Percentiles rank a stretch among this genome's conserved stretches.
phyloP scores from a whole-genome alignment of 2,888 invertebrate genomes.

The Phortica magna region DNA sequence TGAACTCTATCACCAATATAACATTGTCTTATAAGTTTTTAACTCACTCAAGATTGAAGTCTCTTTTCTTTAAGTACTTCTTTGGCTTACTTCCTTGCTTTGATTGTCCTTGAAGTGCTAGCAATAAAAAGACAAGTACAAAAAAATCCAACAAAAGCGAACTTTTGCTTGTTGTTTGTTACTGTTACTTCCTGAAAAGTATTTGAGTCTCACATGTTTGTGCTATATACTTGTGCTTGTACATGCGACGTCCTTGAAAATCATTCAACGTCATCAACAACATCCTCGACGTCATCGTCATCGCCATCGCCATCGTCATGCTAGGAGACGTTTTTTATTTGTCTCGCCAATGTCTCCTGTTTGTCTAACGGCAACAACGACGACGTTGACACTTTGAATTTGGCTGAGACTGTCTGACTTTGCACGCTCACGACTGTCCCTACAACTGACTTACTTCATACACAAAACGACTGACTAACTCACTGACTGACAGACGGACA shows the following conservation, averaged over 20 bases:
- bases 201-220: background rate
- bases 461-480: constrained; percentile 1
- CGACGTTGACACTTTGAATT: constrained; percentile 6
- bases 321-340: constrained; percentile 50
- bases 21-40: no score
- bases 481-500: background rate
- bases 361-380: constrained; percentile 13
- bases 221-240: background rate
- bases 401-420: background rate
- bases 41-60: no score
- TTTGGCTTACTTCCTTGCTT: no score
- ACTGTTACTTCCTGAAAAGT: background rate
- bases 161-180: background rate
- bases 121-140: background rate
- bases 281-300: background rate
- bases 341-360: constrained; percentile 41
- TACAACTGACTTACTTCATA: background rate
- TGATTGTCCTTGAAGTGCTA: no score
- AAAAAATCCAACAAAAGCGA: background rate
- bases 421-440: background rate
- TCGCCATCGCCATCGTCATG: background rate
- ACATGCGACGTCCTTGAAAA: constrained; percentile 52
- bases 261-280: background rate
- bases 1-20: no score
- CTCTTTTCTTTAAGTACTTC: no score